Evolutionary conservation across 2,113 vertebrate species (phyloP), one percentile per base, ranked within the genome.

Genomic region (Silurus asotus): DNA sequence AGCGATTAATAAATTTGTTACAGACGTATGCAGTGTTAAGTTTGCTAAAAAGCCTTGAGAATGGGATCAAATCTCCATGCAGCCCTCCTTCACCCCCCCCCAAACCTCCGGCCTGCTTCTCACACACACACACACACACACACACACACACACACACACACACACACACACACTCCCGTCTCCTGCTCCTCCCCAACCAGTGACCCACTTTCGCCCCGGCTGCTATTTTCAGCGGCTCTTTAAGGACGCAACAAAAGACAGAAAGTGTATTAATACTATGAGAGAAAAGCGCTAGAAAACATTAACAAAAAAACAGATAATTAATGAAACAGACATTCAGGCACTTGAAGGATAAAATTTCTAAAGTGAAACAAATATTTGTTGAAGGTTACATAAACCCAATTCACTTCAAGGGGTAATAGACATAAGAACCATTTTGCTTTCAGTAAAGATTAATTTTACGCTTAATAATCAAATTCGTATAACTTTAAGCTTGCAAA

Each of bases 161-260:
- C 4, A 51, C 17, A 11, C 49, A 14, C 23, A 53, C 75, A 2
- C 84, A 65, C 82, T 65, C 75, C 62, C 28, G 19, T 61, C 56
- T 59, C 53, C 56, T 49, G 15, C 64, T 76, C 65, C 75, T 81
- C 77, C 90, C 89, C 88, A 89, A 90, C 87, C 88, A 90, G 90
- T 94, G 94, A 94, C 94, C 94, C 93, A 94, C 83, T 94, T 95
- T 93, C 90, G 37, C 89, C 89, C 82, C 62, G 81, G 91, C 91
- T 94, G 92, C 94, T 95, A 95, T 95, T 95, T 95, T 92, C 91
- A 95, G 95, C 89, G 17, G 69, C 88, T 93, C 93, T 90, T 87
- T 72, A 69, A 93, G 93, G 94, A 94, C 75, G 78, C 86, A 87
- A 82, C 76, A 87, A 88, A 72, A 86, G 85, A 90, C 78, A 84